Conservation (phyloP, 2,888 invertebrate species). For the Aphodius sticticus region DNA sequence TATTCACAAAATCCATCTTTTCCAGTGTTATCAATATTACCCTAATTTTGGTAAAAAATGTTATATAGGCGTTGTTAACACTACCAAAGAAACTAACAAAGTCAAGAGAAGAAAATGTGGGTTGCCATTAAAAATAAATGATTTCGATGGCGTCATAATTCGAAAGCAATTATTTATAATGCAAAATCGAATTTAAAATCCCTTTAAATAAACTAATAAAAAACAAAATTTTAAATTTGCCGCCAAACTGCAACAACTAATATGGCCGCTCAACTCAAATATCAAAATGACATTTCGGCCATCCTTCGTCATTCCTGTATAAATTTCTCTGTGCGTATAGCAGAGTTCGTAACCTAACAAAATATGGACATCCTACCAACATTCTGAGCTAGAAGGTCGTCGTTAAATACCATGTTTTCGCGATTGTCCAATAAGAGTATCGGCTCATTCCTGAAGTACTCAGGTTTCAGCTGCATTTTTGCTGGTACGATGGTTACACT, state of each 20-base stretch:
- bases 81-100: too few species aligned
- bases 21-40: too few species aligned
- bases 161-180: too few species aligned
- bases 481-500: constrained; percentile 33
- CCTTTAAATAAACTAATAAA: background rate
- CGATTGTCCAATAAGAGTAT: constrained; percentile 28
- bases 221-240: background rate
- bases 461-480: constrained; percentile 34
- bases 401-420: constrained; percentile 23
- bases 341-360: background rate
- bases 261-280: background rate
- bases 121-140: too few species aligned
- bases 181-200: too few species aligned
- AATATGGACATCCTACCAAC: background rate
- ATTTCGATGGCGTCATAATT: too few species aligned
- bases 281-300: background rate
- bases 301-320: background rate
- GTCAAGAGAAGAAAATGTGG: too few species aligned
- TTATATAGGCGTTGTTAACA: too few species aligned
- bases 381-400: background rate
- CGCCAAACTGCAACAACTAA: background rate
- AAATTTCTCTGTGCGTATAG: background rate
- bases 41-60: too few species aligned
- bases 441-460: constrained; percentile 28
- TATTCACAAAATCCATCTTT: too few species aligned